Evolutionary conservation across 2,113 vertebrate genomes (phyloP).

Genomic region (Scalopus aquaticus): DNA sequence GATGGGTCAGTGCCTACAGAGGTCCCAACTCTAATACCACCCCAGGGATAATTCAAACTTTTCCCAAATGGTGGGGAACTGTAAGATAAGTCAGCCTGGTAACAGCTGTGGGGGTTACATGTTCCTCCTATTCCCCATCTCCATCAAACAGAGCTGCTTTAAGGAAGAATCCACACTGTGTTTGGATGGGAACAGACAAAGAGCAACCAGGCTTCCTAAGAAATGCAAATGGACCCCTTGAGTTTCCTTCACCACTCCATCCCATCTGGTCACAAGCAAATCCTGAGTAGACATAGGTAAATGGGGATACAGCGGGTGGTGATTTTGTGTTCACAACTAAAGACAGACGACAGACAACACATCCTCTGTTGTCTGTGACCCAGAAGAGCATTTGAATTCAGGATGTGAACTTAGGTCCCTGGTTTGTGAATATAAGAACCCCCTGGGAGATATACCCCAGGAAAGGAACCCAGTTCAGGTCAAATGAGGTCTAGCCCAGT

Average conservation of each 20-base stretch:
- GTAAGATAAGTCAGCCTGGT: neutral
- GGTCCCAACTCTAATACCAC: neutral
- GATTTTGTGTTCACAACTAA: slow-evolving; percentile 16
- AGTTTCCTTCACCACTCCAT: neutral
- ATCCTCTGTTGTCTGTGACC: neutral
- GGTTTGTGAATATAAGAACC: neutral
- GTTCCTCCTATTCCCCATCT: neutral
- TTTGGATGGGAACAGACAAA: neutral
- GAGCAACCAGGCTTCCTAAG: neutral
- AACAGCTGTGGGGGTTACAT: slow-evolving; percentile 39
- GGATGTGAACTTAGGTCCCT: neutral
- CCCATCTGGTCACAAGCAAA: slow-evolving; percentile 50
- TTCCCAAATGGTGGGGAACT: neutral
- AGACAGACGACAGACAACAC: neutral
- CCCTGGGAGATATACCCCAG: neutral
- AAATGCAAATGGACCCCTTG: slow-evolving; percentile 20
- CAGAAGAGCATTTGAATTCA: slow-evolving; percentile 15
- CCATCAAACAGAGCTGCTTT: neutral
- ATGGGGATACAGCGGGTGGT: neutral
- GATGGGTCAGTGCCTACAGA: neutral
- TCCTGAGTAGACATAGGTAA: slow-evolving; percentile 12
- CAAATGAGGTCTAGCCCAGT: slow-evolving; percentile 38
- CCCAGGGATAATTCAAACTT: neutral
- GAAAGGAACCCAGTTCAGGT: neutral
- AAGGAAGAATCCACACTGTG: neutral